phyloP scores from a whole-genome alignment of 1,140 invertebrate genomes.

The Ptiloglossa arizonensis region DNA sequence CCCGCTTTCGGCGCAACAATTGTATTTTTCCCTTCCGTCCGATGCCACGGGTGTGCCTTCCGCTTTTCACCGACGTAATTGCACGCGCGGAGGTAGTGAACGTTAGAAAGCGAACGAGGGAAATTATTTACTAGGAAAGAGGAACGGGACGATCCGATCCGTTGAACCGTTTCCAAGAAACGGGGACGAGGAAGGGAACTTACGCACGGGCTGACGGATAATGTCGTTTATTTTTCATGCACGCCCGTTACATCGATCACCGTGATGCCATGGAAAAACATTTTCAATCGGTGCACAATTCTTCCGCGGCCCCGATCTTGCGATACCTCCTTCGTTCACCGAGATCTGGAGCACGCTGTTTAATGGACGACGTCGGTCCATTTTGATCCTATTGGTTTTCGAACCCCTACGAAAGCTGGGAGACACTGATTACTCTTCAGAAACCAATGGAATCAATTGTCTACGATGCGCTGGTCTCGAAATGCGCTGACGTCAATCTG shows the following conservation, averaged over 20 bases:
- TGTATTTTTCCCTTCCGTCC: background rate
- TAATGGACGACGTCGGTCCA: background rate
- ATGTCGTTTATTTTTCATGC: too few relatives aligned
- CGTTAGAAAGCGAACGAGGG: background rate
- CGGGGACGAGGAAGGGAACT: too few relatives aligned
- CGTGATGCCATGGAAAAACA: background rate
- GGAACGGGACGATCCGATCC: too few relatives aligned
- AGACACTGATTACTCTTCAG: constrained; percentile 29
- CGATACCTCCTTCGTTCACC: background rate
- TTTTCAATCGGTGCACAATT: background rate
- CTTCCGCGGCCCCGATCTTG: background rate
- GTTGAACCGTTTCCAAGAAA: too few relatives aligned
- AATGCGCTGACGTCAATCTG: background rate
- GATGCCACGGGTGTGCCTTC: background rate
- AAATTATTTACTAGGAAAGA: background rate
- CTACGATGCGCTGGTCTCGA: background rate
- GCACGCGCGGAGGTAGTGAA: too few relatives aligned
- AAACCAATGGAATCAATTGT: constrained; percentile 27
- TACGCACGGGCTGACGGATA: too few relatives aligned
- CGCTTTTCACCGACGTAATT: background rate
- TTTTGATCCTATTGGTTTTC: constrained; percentile 25
- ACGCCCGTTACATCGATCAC: constrained; percentile 2
- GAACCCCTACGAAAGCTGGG: background rate
- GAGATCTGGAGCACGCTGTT: constrained; percentile 6
- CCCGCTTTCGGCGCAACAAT: background rate